Base-by-base conservation (phyloP, 2,888 invertebrate species). In the Thymelicus sylvestris region DNA sequence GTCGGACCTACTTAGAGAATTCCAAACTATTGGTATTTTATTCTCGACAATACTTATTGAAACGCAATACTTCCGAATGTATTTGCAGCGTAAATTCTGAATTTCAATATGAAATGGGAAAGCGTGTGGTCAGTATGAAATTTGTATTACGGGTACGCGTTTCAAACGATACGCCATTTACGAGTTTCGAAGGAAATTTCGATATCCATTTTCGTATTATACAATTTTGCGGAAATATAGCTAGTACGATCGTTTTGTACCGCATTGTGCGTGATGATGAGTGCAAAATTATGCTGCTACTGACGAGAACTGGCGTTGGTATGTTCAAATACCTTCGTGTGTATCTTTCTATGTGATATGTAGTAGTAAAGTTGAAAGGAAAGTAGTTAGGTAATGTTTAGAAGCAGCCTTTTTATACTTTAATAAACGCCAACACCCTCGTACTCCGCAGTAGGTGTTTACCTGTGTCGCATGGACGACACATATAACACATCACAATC, bases 91-190 rank as follows among this genome's bases (percentile, higher is more conserved):
- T 44, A 66, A 66, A 66, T 66, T 66, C 31, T n/a, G 57, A 66
- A 66, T 66, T 66, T 44, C 57, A 59, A 66, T 66, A 44, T 19
- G 31, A 65, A 63, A 55, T 15, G 44, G 57, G 39, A 66, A 66
- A 66, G 57, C 57, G 66, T 59, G 41, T 66, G 66, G 66, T 66
- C 48, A 59, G 38, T 66, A 59, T 66, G 59, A 66, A 66, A 59
- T 66, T 59, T 66, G 66, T 66, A 66, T 66, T 47, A 38, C 59
- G 59, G 12, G 59, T 65, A 57, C 41, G 66, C 57, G 55, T 66
- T 66, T 66, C 57, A 59, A 57, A 66, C 47, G 66, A 66, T 66
- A 55, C 59, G 66, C 66, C 66, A 59, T 66, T 66, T 66, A 48
- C 44, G 59, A 59, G 15, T 50, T 63, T 63, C 15, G 47, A 38